A percentile compares a stretch with the other conserved stretches of the same genome.
Conservation (phyloP, 2,888 invertebrate genomes). For the Drosophila flavopinicola region DNA sequence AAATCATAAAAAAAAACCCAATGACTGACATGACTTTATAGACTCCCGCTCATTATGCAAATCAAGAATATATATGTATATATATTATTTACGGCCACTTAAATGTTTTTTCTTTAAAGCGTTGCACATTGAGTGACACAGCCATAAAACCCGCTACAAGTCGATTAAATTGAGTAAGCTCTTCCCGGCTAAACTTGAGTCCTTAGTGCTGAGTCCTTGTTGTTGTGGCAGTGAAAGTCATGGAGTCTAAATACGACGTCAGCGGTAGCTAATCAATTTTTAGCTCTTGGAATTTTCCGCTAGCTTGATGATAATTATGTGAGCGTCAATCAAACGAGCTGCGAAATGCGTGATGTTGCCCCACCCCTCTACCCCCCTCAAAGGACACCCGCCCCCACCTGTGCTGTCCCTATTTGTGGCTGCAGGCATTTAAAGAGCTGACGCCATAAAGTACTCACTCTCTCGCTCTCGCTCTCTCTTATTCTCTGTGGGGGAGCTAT, state of each 20-base stretch:
- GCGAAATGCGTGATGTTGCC: conserved; percentile 47
- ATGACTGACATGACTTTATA: too few species aligned
- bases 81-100: neutral
- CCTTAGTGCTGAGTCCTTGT: neutral
- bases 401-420: conserved; percentile 18
- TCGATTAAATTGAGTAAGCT: conserved; percentile 38
- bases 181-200: neutral
- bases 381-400: neutral
- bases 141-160: neutral
- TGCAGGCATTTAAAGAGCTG: conserved; percentile 21
- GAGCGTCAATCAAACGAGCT: conserved; percentile 59
- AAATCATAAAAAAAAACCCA: too few species aligned
- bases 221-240: neutral
- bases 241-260: conserved; percentile 3
- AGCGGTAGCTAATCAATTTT: conserved; percentile 41
- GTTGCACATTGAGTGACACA: neutral
- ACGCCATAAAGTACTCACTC: conserved; percentile 26
- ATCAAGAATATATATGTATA: too few species aligned
- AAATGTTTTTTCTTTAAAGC: neutral
- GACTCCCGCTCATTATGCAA: too few species aligned
- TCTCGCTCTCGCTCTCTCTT: neutral
- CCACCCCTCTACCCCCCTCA: neutral
- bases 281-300: conserved; percentile 67
- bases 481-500: neutral
- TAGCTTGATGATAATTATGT: conserved; percentile 62